These are phyloP conservation scores for Danionella cerebrum DNA, from an alignment of 2,113 vertebrate genomes.

Conservation along the genomic window DNA sequence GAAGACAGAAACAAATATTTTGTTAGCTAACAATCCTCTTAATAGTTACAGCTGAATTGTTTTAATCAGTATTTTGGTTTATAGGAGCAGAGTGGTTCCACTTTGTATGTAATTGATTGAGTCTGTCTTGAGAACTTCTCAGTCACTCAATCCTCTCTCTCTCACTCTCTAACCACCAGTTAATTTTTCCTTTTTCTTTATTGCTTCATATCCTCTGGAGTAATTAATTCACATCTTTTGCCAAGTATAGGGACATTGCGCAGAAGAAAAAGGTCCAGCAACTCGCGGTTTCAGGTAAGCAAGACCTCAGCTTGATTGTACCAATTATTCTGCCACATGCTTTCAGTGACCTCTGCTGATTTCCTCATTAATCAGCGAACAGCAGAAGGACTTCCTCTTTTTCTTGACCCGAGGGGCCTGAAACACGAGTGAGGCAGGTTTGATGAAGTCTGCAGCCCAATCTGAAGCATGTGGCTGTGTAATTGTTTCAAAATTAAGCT, in stretches of 20 bases:
- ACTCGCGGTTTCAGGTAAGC: constrained; percentile 28
- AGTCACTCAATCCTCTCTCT: neutral
- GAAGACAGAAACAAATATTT: no score
- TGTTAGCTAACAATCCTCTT: no score
- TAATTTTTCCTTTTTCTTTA: neutral
- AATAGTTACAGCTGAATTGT: no score
- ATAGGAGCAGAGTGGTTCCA: neutral
- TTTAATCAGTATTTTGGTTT: neutral
- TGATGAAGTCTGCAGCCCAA: neutral
- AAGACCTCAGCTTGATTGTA: constrained; percentile 27
- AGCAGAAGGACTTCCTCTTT: neutral
- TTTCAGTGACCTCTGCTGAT: constrained; percentile 32
- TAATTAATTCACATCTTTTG: constrained; percentile 34
- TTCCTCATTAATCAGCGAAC: constrained; percentile 38
- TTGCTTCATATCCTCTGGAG: neutral
- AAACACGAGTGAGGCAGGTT: neutral
- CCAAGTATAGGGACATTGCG: constrained; percentile 20
- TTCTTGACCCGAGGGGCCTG: neutral
- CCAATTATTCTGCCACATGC: constrained; percentile 40
- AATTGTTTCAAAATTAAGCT: neutral
- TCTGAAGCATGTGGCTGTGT: neutral
- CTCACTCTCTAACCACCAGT: neutral
- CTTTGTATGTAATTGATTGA: neutral
- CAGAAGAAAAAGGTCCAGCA: neutral
- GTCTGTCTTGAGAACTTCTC: neutral